Evolutionary conservation across 1,140 invertebrate species (phyloP).

Genomic region (Himalopsyche phryganea): DNA sequence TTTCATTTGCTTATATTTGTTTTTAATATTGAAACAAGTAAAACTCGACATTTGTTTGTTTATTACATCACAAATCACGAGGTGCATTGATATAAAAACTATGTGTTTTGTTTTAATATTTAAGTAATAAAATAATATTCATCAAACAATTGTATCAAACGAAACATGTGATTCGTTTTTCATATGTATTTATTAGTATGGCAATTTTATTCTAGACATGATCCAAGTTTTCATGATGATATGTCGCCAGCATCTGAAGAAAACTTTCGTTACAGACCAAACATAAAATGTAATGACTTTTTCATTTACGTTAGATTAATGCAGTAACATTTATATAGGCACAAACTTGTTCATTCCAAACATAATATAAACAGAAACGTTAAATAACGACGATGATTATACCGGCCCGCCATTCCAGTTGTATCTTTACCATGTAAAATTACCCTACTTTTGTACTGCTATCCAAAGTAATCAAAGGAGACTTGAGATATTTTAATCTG

Average conservation of each 20-base stretch:
- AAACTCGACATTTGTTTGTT: no score
- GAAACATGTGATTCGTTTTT: no score
- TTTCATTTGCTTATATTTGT: no score
- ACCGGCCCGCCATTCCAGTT: not conserved
- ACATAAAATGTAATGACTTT: slow-evolving; percentile 17
- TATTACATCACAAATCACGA: no score
- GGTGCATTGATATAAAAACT: no score
- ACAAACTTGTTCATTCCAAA: slow-evolving; percentile 2
- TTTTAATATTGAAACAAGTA: no score
- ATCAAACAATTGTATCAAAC: no score
- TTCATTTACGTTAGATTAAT: slow-evolving; percentile 26
- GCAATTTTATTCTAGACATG: not conserved
- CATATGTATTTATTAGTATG: no score
- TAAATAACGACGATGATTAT: slow-evolving; percentile 2
- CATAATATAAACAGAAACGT: slow-evolving; percentile 6
- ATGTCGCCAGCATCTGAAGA: not conserved
- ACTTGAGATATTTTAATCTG: slow-evolving; percentile 23
- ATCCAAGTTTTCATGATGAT: slow-evolving; percentile 6
- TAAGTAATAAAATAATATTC: no score
- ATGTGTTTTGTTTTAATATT: no score
- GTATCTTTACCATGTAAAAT: slow-evolving; percentile 16
- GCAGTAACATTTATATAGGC: slow-evolving; percentile 8
- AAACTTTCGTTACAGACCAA: slow-evolving; percentile 1
- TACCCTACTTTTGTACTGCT: slow-evolving; percentile 4
- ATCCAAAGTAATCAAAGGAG: slow-evolving; percentile 23